A percentile compares a stretch with the other conserved stretches of the same genome.
Conservation (phyloP, 2,888 invertebrate species). For the Polietes domitor region DNA sequence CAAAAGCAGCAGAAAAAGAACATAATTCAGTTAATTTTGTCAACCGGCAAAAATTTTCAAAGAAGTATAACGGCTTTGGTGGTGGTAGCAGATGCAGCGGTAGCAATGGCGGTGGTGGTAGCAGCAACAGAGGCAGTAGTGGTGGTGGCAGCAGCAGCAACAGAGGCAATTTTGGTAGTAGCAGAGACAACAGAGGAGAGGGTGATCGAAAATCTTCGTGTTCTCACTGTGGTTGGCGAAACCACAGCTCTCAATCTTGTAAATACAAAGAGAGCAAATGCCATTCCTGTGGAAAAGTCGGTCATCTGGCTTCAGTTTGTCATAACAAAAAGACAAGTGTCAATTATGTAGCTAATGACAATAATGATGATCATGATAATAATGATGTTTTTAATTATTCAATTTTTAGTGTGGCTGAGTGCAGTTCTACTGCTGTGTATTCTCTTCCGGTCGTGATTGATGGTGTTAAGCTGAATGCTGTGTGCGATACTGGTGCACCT, state of each 20-base stretch:
- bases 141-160: background rate
- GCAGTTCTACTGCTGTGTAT: background rate
- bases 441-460: no score
- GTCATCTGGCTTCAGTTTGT: constrained; percentile 3
- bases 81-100: background rate
- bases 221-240: background rate
- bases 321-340: no score
- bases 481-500: no score
- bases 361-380: no score
- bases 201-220: background rate
- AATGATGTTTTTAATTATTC: no score
- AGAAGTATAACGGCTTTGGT: background rate
- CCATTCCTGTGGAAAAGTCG: no score
- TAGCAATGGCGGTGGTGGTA: no score
- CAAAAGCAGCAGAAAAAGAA: background rate
- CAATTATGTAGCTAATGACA: no score
- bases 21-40: constrained; percentile 28
- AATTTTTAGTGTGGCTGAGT: no score
- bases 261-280: no score
- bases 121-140: background rate
- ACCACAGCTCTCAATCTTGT: background rate
- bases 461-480: no score
- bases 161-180: background rate
- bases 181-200: background rate
- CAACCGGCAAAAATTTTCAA: constrained; percentile 23